A percentile compares a stretch with the other conserved stretches of the same genome.
These are phyloP conservation scores for Ctenodactylus gundi DNA, from an alignment of 2,113 vertebrate genomes.

Conservation along the genomic window DNA sequence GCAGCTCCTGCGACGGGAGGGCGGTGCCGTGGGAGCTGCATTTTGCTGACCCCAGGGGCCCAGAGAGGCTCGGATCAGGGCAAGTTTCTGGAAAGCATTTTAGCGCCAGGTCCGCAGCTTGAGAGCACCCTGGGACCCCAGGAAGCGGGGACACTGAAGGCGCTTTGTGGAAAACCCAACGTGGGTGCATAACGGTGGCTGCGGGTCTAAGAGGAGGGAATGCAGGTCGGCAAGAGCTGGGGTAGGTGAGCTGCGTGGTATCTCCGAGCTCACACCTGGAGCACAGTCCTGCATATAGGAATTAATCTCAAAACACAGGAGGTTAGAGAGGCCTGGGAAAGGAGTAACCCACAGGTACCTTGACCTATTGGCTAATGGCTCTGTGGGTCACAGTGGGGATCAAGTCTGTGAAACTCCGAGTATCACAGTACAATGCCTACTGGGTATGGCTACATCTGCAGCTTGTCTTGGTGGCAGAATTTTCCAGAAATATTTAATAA, in stretches of 20 bases:
- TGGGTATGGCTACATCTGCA: not conserved
- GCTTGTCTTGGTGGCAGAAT: not conserved
- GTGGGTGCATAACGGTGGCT: not conserved
- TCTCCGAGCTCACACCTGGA: constrained; percentile 54
- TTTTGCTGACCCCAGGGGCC: not conserved
- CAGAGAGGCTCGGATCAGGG: too few species aligned
- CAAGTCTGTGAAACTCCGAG: accelerated
- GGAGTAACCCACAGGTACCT: too few species aligned
- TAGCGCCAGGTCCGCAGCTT: not conserved
- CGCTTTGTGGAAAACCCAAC: accelerated
- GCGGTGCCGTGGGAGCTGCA: not conserved
- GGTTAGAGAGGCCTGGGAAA: not conserved
- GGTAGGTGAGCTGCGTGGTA: constrained; percentile 44
- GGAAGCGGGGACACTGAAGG: not conserved
- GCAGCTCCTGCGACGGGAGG: not conserved
- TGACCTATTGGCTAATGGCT: too few species aligned
- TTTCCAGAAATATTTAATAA: not conserved
- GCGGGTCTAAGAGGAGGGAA: constrained; percentile 55
- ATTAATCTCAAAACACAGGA: constrained; percentile 65
- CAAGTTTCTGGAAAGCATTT: not conserved
- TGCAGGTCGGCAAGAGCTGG: not conserved
- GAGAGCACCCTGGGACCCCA: too few species aligned
- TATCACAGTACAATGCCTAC: accelerated
- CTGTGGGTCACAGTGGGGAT: accelerated
- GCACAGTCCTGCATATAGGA: constrained; percentile 16